Evolutionary conservation across 1,140 invertebrate genomes (phyloP).

Genomic region (Ostrea denselamellosa): DNA sequence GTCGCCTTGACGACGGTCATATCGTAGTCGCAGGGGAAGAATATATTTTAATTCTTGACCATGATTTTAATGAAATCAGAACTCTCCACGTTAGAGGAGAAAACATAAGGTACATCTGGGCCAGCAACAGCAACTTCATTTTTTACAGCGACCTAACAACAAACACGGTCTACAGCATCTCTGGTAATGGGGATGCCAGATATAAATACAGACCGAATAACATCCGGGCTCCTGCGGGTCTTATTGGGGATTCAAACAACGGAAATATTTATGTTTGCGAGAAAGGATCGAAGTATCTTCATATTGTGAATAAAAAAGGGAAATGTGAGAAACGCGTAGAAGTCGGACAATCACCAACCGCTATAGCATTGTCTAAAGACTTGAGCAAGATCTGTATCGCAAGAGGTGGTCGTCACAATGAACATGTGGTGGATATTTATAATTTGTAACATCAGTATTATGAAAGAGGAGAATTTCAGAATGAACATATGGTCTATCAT

Average conservation of each 20-base stretch:
- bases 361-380: neutral
- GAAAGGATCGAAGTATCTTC: neutral
- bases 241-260: neutral
- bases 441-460: too few relatives aligned
- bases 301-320: neutral
- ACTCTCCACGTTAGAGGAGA: neutral
- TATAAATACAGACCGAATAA: neutral
- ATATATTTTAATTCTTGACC: neutral
- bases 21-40: neutral
- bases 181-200: neutral
- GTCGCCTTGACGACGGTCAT: neutral
- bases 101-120: neutral
- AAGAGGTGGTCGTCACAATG: neutral
- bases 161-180: neutral
- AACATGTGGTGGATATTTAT: conserved; percentile 4
- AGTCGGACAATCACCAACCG: neutral
- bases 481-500: too few relatives aligned
- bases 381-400: neutral
- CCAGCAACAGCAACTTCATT: neutral
- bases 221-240: neutral
- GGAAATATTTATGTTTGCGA: conserved; percentile 1
- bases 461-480: too few relatives aligned
- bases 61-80: neutral
- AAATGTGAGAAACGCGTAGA: neutral
- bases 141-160: neutral